Base-by-base conservation (phyloP, 2,113 vertebrate genomes). In the Myrmophylax atrothorax region DNA sequence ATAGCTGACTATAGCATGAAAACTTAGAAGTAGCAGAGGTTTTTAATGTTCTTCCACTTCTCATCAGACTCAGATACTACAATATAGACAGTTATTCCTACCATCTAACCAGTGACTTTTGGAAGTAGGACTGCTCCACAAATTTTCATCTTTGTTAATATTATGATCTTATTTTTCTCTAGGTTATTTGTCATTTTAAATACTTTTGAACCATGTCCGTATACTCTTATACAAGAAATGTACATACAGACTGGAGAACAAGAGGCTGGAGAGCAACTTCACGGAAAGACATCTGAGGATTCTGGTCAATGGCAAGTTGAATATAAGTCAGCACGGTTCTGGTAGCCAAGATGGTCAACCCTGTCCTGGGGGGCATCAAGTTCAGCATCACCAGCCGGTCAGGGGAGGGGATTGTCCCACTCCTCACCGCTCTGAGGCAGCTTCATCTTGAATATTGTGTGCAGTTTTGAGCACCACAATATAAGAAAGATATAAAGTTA, bases 191-290 rank as follows among this genome's bases (percentile, higher is more conserved):
- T 18, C 0, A n/a, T 49, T 79, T 75, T 37, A 59, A 68, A 78
- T 4, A 14, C 9, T 56, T 60, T 79, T 60, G 10, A 67, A 44
- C 20, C 8, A 25, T 12, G 7, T 53, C 33, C 13, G 12, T 29
- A 33, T 37, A 23, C 10, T 9, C 13, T 50, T 33, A 14, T 14
- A 22, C 38, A 40, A 40, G 28, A 52, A 75, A 22, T n/a, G n/a
- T 60, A 17, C 31, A 42, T 26, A 22, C 10, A 59, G 26, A n/a
- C 28, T 60, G 1, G 0, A 38, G 23, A 59, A n/a, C 3, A 38
- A 38, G 37, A 59, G 18, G 12, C 12, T 53, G 38, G 12, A 29
- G 24, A 59, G 18, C 28, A 59, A 4, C 8, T 67, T 33, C 18
- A 22, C 10, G 8, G n/a, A 82, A 53, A 28, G 33, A n/a, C 10